Conservation (phyloP, 2,797 vertebrate species). For the Momotus momota region DNA sequence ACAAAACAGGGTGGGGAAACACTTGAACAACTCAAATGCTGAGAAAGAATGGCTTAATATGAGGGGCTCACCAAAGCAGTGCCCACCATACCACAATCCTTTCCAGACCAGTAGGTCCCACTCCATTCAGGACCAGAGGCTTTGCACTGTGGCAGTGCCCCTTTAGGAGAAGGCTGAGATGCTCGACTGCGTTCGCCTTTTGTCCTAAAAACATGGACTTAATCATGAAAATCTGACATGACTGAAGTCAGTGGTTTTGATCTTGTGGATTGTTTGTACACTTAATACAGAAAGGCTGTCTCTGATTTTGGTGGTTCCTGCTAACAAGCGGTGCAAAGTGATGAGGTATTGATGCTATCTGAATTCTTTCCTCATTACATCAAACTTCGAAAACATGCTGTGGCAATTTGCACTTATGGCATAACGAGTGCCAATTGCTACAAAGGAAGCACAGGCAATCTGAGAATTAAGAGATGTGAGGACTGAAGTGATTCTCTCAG, state of each 20-base stretch:
- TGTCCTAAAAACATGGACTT: slow-evolving; percentile 16
- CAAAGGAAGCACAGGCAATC: slow-evolving; percentile 26
- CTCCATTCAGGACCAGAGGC: background rate
- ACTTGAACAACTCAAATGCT: background rate
- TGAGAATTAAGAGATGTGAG: background rate
- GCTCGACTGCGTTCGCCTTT: fast-evolving
- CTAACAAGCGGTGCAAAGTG: background rate
- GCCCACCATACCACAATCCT: background rate
- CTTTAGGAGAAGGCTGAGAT: background rate
- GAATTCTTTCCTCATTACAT: slow-evolving; percentile 38
- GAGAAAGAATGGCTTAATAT: background rate
- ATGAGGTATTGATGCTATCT: background rate
- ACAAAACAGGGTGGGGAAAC: background rate
- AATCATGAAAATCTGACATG: background rate
- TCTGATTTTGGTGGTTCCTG: background rate
- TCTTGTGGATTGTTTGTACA: background rate
- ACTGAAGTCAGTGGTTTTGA: background rate
- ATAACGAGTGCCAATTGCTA: background rate
- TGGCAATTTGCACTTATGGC: slow-evolving; percentile 4
- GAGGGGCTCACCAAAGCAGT: background rate
- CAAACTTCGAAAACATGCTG: background rate
- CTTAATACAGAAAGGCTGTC: slow-evolving; percentile 9
- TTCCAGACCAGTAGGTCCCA: background rate
- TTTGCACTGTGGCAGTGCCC: no score
- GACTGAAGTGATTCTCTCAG: background rate